Conservation (phyloP, 2,888 invertebrate species). For the Plutella xylostella region DNA sequence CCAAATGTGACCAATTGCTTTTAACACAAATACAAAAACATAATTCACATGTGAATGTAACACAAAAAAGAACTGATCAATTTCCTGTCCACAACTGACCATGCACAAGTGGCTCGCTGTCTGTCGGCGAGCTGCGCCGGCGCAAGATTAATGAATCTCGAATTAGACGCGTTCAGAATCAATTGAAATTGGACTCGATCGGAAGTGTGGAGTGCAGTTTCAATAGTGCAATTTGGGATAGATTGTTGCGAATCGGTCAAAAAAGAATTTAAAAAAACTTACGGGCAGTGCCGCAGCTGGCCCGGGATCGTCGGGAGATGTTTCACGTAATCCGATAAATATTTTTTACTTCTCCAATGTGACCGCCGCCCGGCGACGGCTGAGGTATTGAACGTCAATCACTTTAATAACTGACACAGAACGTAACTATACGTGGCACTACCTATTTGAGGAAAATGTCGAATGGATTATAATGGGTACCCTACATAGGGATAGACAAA, state of each 20-base stretch:
- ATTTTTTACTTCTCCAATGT: slow-evolving; percentile 38
- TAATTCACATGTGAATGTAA: too few relatives aligned
- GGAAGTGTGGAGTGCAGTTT: slow-evolving; percentile 54
- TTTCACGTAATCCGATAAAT: slow-evolving; percentile 58
- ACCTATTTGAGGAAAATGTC: neutral
- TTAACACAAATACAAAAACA: too few relatives aligned
- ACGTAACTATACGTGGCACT: neutral
- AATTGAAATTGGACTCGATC: slow-evolving; percentile 60
- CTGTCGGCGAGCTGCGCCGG: slow-evolving; percentile 26
- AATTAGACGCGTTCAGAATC: slow-evolving; percentile 63
- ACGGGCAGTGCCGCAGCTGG: slow-evolving; percentile 55
- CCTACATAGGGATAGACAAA: too few relatives aligned
- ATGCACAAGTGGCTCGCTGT: slow-evolving; percentile 53
- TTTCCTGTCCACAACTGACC: slow-evolving; percentile 69
- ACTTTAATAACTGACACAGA: neutral
- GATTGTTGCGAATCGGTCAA: slow-evolving; percentile 42
- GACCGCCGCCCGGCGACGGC: slow-evolving; percentile 18
- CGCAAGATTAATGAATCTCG: slow-evolving; percentile 61
- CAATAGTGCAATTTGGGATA: slow-evolving; percentile 54
- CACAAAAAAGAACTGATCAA: slow-evolving; percentile 46
- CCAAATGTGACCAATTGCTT: too few relatives aligned
- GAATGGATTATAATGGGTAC: too few relatives aligned
- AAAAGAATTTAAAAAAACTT: slow-evolving; percentile 32
- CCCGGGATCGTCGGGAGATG: slow-evolving; percentile 26
- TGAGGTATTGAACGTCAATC: slow-evolving; percentile 11